A percentile compares a stretch with the other conserved stretches of the same genome.
phyloP scores from a whole-genome alignment of 2,113 vertebrate species.

The Pagrus major region DNA sequence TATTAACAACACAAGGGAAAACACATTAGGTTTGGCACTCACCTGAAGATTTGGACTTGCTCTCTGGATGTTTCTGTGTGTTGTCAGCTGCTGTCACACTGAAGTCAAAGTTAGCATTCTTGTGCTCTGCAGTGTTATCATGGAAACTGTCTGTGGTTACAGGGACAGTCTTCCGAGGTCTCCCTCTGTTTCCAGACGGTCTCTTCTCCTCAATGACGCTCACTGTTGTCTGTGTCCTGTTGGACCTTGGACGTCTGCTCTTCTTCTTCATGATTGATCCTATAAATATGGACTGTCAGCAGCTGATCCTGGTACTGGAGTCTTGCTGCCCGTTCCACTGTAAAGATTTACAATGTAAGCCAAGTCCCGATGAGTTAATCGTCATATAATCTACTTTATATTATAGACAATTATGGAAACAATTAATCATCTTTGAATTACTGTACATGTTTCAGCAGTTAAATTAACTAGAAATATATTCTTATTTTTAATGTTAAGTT shows the following conservation, averaged over 20 bases:
- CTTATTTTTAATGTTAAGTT: not conserved
- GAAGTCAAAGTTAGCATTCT: not conserved
- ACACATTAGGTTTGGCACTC: not conserved
- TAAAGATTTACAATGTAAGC: not conserved
- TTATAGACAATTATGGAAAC: not conserved
- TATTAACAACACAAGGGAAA: not conserved
- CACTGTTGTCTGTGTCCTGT: conserved; percentile 35
- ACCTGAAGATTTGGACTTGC: conserved; percentile 49
- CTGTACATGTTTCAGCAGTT: not conserved
- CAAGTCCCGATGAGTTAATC: not conserved
- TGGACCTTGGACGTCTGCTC: conserved; percentile 78
- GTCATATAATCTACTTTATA: not conserved
- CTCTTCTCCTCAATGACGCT: conserved; percentile 17
- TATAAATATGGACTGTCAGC: not conserved
- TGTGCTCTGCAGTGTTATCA: not conserved
- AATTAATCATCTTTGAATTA: not conserved
- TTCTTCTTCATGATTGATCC: conserved; percentile 82
- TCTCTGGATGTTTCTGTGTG: conserved; percentile 11
- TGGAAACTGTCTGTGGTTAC: not conserved
- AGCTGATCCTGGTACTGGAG: not conserved
- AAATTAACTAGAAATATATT: not conserved
- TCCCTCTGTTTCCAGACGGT: conserved; percentile 51
- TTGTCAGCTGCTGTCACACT: not conserved
- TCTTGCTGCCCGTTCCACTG: conserved; percentile 3
- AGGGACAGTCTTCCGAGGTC: conserved; percentile 46